Evolutionary conservation across 2,113 vertebrate species (phyloP), one percentile per base, ranked within the genome.

Genomic region (Callorhinus ursinus): DNA sequence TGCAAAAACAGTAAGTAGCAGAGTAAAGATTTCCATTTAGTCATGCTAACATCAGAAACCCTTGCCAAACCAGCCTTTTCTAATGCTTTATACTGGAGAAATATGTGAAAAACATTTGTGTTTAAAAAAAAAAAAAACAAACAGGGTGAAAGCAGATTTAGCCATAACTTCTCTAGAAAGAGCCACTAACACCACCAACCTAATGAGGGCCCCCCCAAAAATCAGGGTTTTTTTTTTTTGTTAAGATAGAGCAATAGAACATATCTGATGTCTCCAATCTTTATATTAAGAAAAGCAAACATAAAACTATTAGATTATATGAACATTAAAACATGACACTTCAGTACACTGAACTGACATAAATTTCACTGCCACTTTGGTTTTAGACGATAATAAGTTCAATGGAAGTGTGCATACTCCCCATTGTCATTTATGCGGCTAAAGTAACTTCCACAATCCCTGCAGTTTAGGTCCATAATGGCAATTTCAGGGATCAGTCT

Each of bases 211-310:
- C 16, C 24, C 16, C 53, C 26, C 28, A 46, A 57, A 49, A 83
- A 61, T 61, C 31, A 57, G 33, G 86, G 86, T 36, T 36, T 36
- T 36, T 36, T 36, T 69, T 71, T 49, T 7, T 59, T 96, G 83
- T 88, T 42, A 86, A 89, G 72, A 83, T 15, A 79, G 33, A 53
- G 33, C 49, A 95, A 94, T 2, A 79, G n/a, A 94, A 94, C 51
- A 83, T 55, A 71, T 79, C 55, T 42, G n/a, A 22, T 69, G 39
- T 4, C 6, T 83, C 65, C 74, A 95, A 67, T 84, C 69, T 97
- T 81, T 88, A 89, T 57, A 97, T 93, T 82, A 93, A 88, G 42
- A 93, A 95, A 76, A 90, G 72, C 8, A 77, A 93, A 96, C 19
- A 86, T 9, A 67, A 94, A 94, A 39, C 21, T 61, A 74, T 49